phyloP scores from a whole-genome alignment of 1,140 invertebrate genomes.

The Fragariocoptes setiger region DNA sequence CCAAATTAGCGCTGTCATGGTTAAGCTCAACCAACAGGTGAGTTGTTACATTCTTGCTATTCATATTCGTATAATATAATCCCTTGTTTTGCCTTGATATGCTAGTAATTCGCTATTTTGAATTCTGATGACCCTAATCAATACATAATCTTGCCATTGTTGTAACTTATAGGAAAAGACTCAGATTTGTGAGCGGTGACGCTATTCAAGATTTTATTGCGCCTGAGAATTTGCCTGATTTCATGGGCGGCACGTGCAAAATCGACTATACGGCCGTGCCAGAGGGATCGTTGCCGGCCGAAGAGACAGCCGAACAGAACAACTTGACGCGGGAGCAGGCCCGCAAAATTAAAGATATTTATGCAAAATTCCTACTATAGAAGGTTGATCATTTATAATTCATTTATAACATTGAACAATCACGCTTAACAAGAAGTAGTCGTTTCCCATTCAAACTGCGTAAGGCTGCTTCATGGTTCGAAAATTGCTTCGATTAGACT shows the following conservation, averaged over 20 bases:
- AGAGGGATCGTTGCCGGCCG: neutral
- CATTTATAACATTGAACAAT: too few relatives aligned
- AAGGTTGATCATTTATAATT: too few relatives aligned
- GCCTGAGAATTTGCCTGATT: neutral
- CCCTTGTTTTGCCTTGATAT: too few relatives aligned
- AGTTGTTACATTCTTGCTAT: too few relatives aligned
- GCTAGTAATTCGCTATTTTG: too few relatives aligned
- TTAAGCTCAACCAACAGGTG: constrained; percentile 11
- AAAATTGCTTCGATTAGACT: too few relatives aligned
- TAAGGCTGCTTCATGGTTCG: too few relatives aligned
- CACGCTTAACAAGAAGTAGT: too few relatives aligned
- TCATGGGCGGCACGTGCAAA: neutral
- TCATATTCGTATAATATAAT: too few relatives aligned
- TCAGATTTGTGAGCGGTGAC: neutral
- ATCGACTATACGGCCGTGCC: neutral
- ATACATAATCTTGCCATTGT: too few relatives aligned
- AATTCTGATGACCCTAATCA: too few relatives aligned
- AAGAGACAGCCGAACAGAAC: neutral
- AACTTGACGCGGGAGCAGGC: neutral
- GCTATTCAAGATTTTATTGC: constrained; percentile 1
- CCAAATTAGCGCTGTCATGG: constrained; percentile 3
- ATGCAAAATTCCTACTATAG: neutral
- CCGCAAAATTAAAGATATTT: neutral
- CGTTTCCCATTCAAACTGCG: too few relatives aligned
- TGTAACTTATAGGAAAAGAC: neutral